Evolutionary conservation across 2,888 invertebrate genomes (phyloP), one percentile per base, ranked within the genome.

Genomic region (Tricholauxania praeusta): DNA sequence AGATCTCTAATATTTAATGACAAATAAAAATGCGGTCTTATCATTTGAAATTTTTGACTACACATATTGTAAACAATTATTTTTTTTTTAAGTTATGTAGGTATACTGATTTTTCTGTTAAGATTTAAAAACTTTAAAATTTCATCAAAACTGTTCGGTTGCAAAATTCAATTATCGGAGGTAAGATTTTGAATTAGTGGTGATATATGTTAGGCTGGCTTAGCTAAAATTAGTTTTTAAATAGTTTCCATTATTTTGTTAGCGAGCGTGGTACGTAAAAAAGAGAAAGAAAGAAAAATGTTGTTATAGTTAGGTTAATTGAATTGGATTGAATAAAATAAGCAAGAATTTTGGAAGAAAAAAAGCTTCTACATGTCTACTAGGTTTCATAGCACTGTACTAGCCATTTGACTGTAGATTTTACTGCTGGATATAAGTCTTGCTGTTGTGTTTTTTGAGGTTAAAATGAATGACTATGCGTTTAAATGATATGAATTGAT

Each of bases 131-230:
- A 39, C 39, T 39, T 10, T 39, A 10, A 55, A 68, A 63, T 72
- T 57, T 65, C 12, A 6, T 68, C n/a, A 71, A 69, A 71, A 71
- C 70, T 52, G 49, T 72, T 62, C 32, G 22, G 48, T 75, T 71
- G 55, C 77, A 76, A 77, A 73, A 47, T 75, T 77, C 72, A 78
- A 77, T 81, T 76, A 78, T 77, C 78, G 76, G 77, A 79, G 77
- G 79, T 80, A 77, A 79, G 78, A 79, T 82, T 80, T 76, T 75
- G 76, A 79, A 82, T 84, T 81, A 84, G 78, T 83, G 85, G 82
- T 83, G 83, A 82, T 83, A 84, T 82, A 83, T 84, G 84, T 84
- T 85, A 85, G 82, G 84, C 83, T 84, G 85, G 83, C 83, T 86
- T 84, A 84, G 83, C 84, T 86, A 80, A 77, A 81, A 79, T 75